Base-by-base conservation (phyloP, 1,140 invertebrate genomes). In the Tetranychus cinnabarinus region DNA sequence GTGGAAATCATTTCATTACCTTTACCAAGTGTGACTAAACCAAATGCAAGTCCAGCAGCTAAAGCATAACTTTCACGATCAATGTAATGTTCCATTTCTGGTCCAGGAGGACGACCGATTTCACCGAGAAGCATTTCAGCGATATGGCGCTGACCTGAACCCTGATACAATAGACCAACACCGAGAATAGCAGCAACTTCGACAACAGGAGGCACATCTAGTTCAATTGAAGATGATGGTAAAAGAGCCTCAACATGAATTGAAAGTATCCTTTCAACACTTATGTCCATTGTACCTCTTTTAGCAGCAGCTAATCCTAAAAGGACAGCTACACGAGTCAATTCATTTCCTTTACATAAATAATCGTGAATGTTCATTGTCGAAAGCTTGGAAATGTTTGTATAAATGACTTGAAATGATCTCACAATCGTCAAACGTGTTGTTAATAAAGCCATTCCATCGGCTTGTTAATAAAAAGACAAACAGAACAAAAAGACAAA, bases 41-140 rank as follows among this genome's bases (percentile, higher is more conserved):
- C 91, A 34, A 97, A 77, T 31, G 87, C 86, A 39, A 96, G 73
- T 0, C 90, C 90, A 35, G 91, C 89, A 12, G 91, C 84, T 64
- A 96, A 76, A 0, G 89, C 86, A 75, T 95, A 93, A 0, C 88
- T 89, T 71, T 97, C 90, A n/a, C 90, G 76, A 70, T 92, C 88
- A 54, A 84, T 80, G 69, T 86, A 86, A 68, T 90, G 91, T 73
- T 95, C 90, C 85, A 90, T 88, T 75, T 95, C 90, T 0, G 88
- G 88, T 0, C 90, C 90, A 1, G 90, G 89, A 6, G 89, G 89
- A 61, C 89, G 79, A 35, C 88, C 86, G 61, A 95, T 93, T 74
- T 95, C 90, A 46, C 82, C 80, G 0, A 93, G 74, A 52, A 93
- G 72, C 4, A 91, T 84, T 71, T 96, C 87, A 1, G 89, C 83